phyloP scores from a whole-genome alignment of 2,797 vertebrate species.

The Scleropages formosus region DNA sequence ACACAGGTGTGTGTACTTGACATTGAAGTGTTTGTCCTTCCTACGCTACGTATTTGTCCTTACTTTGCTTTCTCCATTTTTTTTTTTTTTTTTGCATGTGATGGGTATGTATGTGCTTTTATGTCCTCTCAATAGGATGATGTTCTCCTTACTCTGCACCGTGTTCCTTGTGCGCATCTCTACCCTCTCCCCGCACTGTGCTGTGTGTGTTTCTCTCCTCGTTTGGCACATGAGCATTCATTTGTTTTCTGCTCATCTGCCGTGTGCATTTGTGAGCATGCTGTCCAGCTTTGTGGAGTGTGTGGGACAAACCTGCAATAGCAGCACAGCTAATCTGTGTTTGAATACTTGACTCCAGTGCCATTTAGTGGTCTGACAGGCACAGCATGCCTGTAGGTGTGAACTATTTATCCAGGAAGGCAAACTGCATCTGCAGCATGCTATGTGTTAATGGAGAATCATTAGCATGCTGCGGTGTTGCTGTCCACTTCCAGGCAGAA shows the following conservation, averaged over 20 bases:
- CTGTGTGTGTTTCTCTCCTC: background rate
- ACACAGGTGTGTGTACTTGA: background rate
- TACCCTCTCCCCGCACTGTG: background rate
- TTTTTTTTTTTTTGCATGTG: background rate
- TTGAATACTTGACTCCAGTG: background rate
- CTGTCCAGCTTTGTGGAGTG: background rate
- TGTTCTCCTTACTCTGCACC: background rate
- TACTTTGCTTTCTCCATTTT: background rate
- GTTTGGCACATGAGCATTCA: background rate
- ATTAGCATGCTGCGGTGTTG: slow-evolving; percentile 1
- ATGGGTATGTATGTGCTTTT: background rate
- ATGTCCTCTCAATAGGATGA: background rate
- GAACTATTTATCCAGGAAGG: background rate
- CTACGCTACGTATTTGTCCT: background rate
- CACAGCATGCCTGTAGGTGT: background rate
- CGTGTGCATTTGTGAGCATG: slow-evolving; percentile 7
- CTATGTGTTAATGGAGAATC: background rate
- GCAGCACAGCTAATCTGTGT: background rate
- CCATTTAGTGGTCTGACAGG: background rate
- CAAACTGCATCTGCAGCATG: background rate
- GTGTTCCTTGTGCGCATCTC: background rate
- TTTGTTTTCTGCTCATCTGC: background rate
- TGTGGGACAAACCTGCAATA: background rate
- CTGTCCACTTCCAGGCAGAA: background rate
- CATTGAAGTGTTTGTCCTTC: background rate